These are phyloP conservation scores for Petrosia ficiformis DNA, from an alignment of 37 sponge, comb jelly and placozoan species.

Conservation along the genomic window DNA sequence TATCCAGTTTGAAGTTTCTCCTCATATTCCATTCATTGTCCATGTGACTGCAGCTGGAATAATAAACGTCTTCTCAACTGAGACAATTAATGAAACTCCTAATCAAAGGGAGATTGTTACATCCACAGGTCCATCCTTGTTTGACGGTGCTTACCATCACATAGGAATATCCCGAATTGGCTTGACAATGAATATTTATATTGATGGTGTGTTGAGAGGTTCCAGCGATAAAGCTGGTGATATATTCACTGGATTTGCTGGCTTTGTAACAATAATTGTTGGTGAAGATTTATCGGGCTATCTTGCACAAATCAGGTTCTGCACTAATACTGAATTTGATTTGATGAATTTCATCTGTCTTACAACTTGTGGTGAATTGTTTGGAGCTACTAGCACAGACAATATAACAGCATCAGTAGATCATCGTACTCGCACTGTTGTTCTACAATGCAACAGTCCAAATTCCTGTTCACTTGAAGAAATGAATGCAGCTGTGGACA, in stretches of 20 bases:
- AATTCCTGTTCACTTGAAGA: slow-evolving; percentile 4
- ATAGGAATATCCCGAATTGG: not conserved
- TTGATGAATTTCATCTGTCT: slow-evolving; percentile 18
- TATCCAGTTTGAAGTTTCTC: not conserved
- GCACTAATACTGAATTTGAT: not conserved
- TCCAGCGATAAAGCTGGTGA: not conserved
- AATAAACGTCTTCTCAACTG: not conserved
- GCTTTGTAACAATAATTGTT: not conserved
- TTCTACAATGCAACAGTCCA: slow-evolving; percentile 36
- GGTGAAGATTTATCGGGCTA: not conserved
- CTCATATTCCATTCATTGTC: not conserved
- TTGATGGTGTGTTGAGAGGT: not conserved
- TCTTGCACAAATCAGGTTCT: slow-evolving; percentile 41
- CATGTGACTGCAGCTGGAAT: not conserved
- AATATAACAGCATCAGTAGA: slow-evolving; percentile 20
- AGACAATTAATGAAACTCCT: too few species aligned
- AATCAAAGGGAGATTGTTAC: not conserved
- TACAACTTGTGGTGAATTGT: slow-evolving; percentile 50
- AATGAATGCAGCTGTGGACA: slow-evolving; percentile 43
- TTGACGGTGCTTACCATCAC: not conserved
- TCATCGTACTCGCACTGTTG: slow-evolving; percentile 33
- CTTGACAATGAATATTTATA: not conserved
- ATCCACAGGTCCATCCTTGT: not conserved
- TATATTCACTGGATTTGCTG: not conserved
- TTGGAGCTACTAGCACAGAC: slow-evolving; percentile 11